Conservation (phyloP, 2,888 invertebrate species). For the Tetranychus piercei region DNA sequence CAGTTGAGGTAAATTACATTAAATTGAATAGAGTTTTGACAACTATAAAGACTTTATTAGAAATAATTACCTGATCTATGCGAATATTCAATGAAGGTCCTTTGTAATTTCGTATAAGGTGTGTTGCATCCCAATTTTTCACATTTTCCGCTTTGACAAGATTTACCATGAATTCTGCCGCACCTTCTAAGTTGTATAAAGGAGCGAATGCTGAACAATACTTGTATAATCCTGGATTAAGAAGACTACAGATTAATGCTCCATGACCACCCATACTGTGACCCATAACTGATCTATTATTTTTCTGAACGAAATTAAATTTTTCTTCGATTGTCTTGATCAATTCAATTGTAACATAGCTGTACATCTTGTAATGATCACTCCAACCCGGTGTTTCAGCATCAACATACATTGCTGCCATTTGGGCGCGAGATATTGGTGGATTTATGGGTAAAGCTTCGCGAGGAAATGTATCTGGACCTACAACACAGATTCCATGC, state of each 20-base stretch:
- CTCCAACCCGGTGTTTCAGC: constrained; percentile 79
- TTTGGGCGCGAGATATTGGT: constrained; percentile 77
- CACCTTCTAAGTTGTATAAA: constrained; percentile 67
- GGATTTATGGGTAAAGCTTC: constrained; percentile 72
- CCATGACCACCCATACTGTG: constrained; percentile 97
- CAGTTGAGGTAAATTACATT: not conserved
- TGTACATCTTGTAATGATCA: constrained; percentile 80
- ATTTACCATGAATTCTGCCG: constrained; percentile 62
- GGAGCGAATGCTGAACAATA: constrained; percentile 84
- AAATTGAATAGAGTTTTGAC: no score
- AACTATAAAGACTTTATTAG: not conserved
- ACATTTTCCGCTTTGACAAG: constrained; percentile 43
- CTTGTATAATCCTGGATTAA: constrained; percentile 64
- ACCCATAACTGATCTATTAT: constrained; percentile 36
- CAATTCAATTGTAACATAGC: constrained; percentile 72
- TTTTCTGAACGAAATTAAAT: constrained; percentile 39
- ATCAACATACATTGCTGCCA: constrained; percentile 81
- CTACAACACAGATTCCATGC: constrained; percentile 65
- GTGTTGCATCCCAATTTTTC: constrained; percentile 65
- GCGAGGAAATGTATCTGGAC: constrained; percentile 85
- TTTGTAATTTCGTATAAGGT: constrained; percentile 56
- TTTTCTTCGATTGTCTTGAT: constrained; percentile 52
- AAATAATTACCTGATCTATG: constrained; percentile 58
- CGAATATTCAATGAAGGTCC: constrained; percentile 65
- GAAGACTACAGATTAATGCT: constrained; percentile 64